Evolutionary conservation across 2,888 invertebrate genomes (phyloP).

Genomic region (Campaea margaritaria): DNA sequence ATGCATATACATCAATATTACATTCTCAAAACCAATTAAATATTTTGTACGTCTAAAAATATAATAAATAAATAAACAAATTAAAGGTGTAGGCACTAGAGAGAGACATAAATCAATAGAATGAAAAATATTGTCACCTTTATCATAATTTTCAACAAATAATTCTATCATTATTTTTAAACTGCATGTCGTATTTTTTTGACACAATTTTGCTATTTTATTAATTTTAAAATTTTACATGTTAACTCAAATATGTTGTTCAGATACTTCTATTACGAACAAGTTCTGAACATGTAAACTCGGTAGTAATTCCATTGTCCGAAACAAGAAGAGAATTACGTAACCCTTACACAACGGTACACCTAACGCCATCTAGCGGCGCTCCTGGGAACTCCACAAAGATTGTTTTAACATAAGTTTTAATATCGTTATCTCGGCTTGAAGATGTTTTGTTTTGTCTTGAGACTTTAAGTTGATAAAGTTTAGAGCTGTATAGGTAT

Average conservation of each 20-base stretch:
- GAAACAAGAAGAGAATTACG: slow-evolving; percentile 8
- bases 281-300: slow-evolving; percentile 16
- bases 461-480: neutral
- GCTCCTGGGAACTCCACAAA: slow-evolving; percentile 8
- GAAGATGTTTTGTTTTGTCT: neutral
- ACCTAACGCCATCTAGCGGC: slow-evolving; percentile 21
- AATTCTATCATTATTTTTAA: too few species aligned
- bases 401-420: neutral
- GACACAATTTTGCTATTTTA: neutral
- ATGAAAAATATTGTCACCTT: too few species aligned
- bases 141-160: too few species aligned
- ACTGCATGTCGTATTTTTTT: neutral
- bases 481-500: neutral
- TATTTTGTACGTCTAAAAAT: too few species aligned
- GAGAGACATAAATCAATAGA: too few species aligned
- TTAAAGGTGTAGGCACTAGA: too few species aligned
- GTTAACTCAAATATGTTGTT: neutral
- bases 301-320: slow-evolving; percentile 16
- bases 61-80: too few species aligned
- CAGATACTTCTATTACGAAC: slow-evolving; percentile 18
- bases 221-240: neutral
- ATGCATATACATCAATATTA: too few species aligned
- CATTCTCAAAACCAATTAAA: too few species aligned
- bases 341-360: slow-evolving; percentile 12
- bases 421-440: slow-evolving; percentile 4